Evolutionary conservation across 1,140 invertebrate genomes (phyloP), one percentile per base, ranked within the genome.

Genomic region (Homarus americanus): DNA sequence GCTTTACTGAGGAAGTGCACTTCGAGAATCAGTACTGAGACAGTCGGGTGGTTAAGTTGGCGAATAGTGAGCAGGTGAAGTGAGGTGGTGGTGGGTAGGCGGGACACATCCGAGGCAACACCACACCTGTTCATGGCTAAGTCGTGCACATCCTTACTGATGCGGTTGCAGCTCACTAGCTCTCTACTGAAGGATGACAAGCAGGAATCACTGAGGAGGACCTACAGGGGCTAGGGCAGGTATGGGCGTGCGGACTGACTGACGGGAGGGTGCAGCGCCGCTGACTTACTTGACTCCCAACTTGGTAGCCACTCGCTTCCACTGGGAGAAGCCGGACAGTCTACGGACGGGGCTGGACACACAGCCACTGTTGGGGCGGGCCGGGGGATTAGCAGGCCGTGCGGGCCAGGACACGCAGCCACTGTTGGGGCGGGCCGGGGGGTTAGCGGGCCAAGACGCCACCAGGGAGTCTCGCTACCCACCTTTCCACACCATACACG

Each of bases 231-330:
- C 73, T 78, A 49, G 66, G 73, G 32, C 17, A 78, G 85, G 75
- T 63, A 87, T 15, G 63, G 17, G 24, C 34, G 63, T 63, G 85
- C 75, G 76, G 53, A 73, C 76, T 53, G 75, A 66, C 75, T 79
- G 44, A 79, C 38, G 41, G 76, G 53, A 75, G 78, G 86, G 76
- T 80, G 86, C 76, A 88, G 76, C 86, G 58, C 86, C 76, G 76
- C 86, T 80, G 76, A 97, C 97, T 97, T 97, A 98, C 97, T 97
- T 97, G 95, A 98, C 97, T 96, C 97, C 97, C 93, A 98, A 96
- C 95, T 97, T 98, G 95, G 97, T 97, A 94, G 97, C 97, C 94
- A 98, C 97, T 95, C 97, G 96, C 94, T 97, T 96, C 97, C 97
- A 98, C 95, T 97, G 97, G 94, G 97, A 97, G 96, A 97, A 97